Conservation (phyloP, 2,113 vertebrate genomes). For the Glaucidium brasilianum region DNA sequence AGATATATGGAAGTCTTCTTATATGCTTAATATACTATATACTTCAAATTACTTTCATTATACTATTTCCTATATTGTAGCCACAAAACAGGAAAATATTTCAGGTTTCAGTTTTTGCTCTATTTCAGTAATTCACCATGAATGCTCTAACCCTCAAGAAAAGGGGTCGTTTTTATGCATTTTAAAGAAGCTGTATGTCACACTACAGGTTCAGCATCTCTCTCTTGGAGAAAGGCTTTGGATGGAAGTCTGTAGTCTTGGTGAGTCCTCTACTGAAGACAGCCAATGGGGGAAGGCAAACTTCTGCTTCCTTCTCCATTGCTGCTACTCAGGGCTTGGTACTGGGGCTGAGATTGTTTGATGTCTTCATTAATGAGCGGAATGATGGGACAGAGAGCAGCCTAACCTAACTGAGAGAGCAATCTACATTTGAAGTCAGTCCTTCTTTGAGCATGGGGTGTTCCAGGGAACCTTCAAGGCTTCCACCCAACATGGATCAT, state of each 20-base stretch:
- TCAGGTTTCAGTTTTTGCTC: neutral
- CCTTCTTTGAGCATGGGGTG: neutral
- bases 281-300: neutral
- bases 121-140: neutral
- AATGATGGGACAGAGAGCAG: neutral
- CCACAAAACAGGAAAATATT: neutral
- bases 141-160: neutral
- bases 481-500: neutral
- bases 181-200: neutral
- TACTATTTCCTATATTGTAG: neutral
- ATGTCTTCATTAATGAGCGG: neutral
- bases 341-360: neutral
- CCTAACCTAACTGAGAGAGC: neutral
- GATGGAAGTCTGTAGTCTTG: neutral
- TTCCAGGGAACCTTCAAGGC: neutral
- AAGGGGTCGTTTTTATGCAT: neutral
- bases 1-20: neutral
- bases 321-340: neutral
- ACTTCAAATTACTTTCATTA: neutral
- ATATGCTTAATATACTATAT: neutral
- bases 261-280: neutral
- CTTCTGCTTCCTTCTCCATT: neutral
- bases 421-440: neutral
- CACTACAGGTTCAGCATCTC: neutral
- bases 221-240: neutral